These are phyloP conservation scores for Tetranychus piercei DNA, from an alignment of 2,888 invertebrate species.

Conservation along the genomic window DNA sequence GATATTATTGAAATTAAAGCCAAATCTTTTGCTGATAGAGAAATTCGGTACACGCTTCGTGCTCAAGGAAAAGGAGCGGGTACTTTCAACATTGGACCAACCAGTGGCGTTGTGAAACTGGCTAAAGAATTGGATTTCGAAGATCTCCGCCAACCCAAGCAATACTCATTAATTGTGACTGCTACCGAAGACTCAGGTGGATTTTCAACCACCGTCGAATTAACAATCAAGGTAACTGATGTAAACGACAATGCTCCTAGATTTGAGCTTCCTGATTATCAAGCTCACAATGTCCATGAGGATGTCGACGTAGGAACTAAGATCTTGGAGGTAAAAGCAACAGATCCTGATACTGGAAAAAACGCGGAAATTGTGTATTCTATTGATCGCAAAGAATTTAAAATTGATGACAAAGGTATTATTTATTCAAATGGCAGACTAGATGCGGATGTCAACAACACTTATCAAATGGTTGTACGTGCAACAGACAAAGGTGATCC, in stretches of 20 bases:
- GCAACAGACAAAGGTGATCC: constrained; percentile 89
- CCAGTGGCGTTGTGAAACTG: constrained; percentile 81
- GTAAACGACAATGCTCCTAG: constrained; percentile 91
- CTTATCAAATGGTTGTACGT: constrained; percentile 79
- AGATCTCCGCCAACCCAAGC: constrained; percentile 77
- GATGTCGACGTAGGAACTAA: constrained; percentile 77
- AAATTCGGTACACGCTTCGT: constrained; percentile 83
- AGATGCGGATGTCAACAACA: constrained; percentile 88
- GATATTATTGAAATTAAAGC: constrained; percentile 92
- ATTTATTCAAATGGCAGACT: constrained; percentile 79
- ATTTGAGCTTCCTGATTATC: constrained; percentile 87
- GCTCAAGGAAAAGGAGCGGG: constrained; percentile 88
- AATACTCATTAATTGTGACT: constrained; percentile 72
- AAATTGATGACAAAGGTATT: constrained; percentile 75
- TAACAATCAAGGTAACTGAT: constrained; percentile 81
- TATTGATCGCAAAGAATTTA: constrained; percentile 81
- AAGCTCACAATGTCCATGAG: constrained; percentile 87
- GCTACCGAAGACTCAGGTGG: constrained; percentile 95
- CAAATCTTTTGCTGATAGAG: constrained; percentile 87
- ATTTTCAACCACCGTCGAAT: constrained; percentile 78
- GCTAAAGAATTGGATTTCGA: constrained; percentile 93
- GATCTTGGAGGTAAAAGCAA: constrained; percentile 67
- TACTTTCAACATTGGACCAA: constrained; percentile 82
- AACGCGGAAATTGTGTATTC: constrained; percentile 86
- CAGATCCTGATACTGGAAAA: constrained; percentile 79